Base-by-base conservation (phyloP, 2,888 invertebrate species). In the Anoplius nigerrimus region DNA sequence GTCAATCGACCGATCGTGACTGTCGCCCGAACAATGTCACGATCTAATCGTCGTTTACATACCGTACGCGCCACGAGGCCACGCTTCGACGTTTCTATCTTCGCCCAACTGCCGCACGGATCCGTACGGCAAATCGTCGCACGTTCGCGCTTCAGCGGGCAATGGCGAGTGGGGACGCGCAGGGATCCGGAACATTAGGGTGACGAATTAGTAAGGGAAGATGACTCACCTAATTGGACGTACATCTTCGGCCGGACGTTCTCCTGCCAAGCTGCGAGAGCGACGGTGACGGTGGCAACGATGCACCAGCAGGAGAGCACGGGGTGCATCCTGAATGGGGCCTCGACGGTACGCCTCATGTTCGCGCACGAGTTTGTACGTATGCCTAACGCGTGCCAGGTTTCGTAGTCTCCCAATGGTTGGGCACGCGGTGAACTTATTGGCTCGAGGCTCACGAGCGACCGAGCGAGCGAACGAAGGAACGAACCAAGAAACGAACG, bases 201-300 rank as follows among this genome's bases (percentile, higher is more conserved):
- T 20, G 42, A 43, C 21, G 15, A 11, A 57, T 42, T 15, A 13
- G 11, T n/a, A n/a, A n/a, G 21, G 43, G 20, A 20, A 0, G 20
- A 11, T 5, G 78, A 93, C 95, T 94, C 90, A 96, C 96, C 96
- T 93, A 95, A 92, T 93, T 95, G 95, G 89, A 95, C 95, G 92
- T 95, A 95, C 93, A 96, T 95, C 93, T 96, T 96, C 87, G 96
- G 96, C 91, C 95, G 92, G 90, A 95, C 94, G 90, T 96, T 96
- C 90, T 96, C 96, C 93, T 96, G 96, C 96, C 96, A 96, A 86
- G 95, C 94, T 87, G 93, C 91, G 87, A 90, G 81, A 76, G 89
- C 89, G 74, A 86, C 84, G 78, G 80, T 82, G 66, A 83, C 68
- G 60, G 78, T 82, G 66, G 82, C 82, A 73, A 90, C 90, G 90